Evolutionary conservation across 2,113 vertebrate genomes (phyloP).

Genomic region (Xiphias gladius): DNA sequence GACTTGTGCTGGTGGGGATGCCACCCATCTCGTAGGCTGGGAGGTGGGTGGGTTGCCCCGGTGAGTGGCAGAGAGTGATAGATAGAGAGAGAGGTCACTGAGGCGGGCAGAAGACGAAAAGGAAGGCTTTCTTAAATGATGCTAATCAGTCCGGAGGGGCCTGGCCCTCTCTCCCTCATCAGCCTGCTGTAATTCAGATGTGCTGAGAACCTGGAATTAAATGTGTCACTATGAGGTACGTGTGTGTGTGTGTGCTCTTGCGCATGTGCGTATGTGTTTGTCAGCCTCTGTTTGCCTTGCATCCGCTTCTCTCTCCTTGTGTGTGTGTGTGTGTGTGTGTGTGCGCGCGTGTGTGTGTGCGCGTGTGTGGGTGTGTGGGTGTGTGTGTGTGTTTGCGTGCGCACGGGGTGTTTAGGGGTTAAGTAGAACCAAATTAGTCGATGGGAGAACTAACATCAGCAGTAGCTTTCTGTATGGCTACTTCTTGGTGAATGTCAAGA

Average conservation of each 20-base stretch:
- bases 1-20: constrained; percentile 90
- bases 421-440: constrained; percentile 84
- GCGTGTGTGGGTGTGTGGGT: constrained; percentile 70
- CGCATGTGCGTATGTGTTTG: constrained; percentile 16
- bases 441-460: constrained; percentile 76
- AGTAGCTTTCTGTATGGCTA: constrained; percentile 75
- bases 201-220: constrained; percentile 96
- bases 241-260: constrained; percentile 22
- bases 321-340: constrained; percentile 68
- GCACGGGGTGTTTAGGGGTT: constrained; percentile 70
- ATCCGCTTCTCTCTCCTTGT: constrained; percentile 42
- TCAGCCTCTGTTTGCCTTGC: constrained; percentile 60
- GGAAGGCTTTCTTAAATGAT: constrained; percentile 95
- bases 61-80: constrained; percentile 49
- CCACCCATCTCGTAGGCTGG: constrained; percentile 90
- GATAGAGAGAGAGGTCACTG: constrained; percentile 79
- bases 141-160: constrained; percentile 98
- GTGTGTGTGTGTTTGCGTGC: constrained; percentile 22
- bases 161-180: constrained; percentile 92
- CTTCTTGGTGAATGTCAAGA: constrained; percentile 82
- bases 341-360: constrained; percentile 14
- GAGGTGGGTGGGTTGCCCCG: constrained; percentile 39
- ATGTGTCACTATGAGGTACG: constrained; percentile 89
- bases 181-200: constrained; percentile 94
- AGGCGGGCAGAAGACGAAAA: constrained; percentile 82